Conservation (phyloP, 2,888 invertebrate genomes). For the Tridacna crocea region DNA sequence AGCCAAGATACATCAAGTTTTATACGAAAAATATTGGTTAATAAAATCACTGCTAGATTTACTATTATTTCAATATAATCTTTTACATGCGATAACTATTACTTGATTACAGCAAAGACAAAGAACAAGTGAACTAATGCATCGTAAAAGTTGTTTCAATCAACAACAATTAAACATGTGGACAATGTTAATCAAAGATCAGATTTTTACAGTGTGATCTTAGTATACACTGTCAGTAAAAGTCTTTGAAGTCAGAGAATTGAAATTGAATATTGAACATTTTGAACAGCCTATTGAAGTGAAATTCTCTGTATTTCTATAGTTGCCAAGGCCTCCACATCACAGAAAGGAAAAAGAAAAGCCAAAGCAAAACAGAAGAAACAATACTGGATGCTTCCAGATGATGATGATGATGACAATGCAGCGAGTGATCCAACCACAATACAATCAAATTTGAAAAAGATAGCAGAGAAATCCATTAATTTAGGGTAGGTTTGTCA, state of each 20-base stretch:
- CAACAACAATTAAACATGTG: too few species aligned
- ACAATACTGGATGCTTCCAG: constrained; percentile 52
- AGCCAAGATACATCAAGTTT: too few species aligned
- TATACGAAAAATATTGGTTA: too few species aligned
- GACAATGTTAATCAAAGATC: too few species aligned
- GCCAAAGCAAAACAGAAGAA: constrained; percentile 10
- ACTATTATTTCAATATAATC: too few species aligned
- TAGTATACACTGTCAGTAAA: too few species aligned
- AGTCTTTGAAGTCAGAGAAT: too few species aligned
- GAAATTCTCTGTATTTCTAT: not conserved
- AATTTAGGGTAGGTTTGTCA: not conserved
- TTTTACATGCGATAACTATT: too few species aligned
- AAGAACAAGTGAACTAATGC: too few species aligned
- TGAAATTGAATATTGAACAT: not conserved
- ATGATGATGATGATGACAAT: constrained; percentile 35
- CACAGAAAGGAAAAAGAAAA: constrained; percentile 25
- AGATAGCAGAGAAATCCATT: not conserved
- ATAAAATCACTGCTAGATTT: not conserved
- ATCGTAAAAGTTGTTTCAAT: too few species aligned
- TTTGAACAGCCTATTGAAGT: not conserved
- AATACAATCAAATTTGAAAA: constrained; percentile 65
- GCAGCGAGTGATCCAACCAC: constrained; percentile 72
- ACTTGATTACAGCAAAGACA: too few species aligned
- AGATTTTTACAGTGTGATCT: too few species aligned
- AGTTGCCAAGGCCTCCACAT: constrained; percentile 28